phyloP scores from a whole-genome alignment of 2,113 vertebrate species.

The Calyptomena viridis region DNA sequence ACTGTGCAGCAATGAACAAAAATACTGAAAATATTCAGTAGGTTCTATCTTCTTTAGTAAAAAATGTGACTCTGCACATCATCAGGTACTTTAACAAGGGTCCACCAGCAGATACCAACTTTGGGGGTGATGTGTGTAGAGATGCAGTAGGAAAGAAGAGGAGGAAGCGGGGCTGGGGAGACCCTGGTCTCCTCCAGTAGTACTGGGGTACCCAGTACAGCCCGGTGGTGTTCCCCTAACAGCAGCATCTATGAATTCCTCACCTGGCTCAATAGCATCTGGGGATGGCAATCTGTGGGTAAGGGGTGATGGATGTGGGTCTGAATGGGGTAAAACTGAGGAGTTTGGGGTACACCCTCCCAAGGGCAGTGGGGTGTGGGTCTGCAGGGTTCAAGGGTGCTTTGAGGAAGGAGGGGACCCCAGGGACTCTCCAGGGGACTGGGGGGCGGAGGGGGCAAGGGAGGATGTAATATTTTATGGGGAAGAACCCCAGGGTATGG shows the following conservation, averaged over 20 bases:
- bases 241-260: neutral
- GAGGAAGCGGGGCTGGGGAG: neutral
- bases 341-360: neutral
- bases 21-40: neutral
- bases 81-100: neutral
- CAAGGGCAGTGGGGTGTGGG: too few species aligned
- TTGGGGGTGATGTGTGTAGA: neutral
- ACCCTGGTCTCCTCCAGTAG: too few species aligned
- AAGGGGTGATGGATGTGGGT: too few species aligned
- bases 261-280: neutral
- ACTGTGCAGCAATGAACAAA: neutral
- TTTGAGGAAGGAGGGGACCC: neutral
- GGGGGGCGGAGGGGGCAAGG: too few species aligned
- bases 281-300: neutral
- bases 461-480: neutral
- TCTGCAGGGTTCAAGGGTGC: neutral
- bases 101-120: fast-evolving
- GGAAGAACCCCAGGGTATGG: neutral
- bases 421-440: neutral
- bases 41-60: neutral
- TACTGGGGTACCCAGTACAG: neutral
- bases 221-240: too few species aligned
- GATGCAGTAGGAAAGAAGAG: neutral
- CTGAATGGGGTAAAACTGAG: neutral
- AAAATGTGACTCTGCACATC: fast-evolving